A percentile compares a stretch with the other conserved stretches of the same genome.
phyloP scores from a whole-genome alignment of 1,140 invertebrate genomes.

The Apis dorsata region DNA sequence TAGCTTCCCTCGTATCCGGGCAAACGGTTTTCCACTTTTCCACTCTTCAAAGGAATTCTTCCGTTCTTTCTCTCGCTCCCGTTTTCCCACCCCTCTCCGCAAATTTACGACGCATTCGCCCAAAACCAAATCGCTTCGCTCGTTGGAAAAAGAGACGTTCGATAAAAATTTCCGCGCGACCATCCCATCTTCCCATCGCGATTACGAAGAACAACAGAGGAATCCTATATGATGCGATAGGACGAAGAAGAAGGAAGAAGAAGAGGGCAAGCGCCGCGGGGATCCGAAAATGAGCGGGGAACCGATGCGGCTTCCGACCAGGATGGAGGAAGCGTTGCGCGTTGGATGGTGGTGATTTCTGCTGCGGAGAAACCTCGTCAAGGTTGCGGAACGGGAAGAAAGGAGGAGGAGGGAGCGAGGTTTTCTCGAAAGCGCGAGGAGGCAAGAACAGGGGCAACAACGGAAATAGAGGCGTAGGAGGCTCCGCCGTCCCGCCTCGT shows the following conservation, averaged over 20 bases:
- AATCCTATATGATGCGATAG: background rate
- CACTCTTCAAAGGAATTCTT: slow-evolving; percentile 11
- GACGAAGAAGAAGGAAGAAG: background rate
- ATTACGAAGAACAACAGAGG: background rate
- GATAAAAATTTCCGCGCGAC: too few relatives aligned
- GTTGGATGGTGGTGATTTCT: slow-evolving; percentile 55
- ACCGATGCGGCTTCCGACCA: slow-evolving; percentile 54
- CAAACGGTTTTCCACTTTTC: slow-evolving; percentile 1
- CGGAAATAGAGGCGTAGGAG: slow-evolving; percentile 78
- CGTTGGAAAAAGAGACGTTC: too few relatives aligned
- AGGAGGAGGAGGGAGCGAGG: slow-evolving; percentile 57
- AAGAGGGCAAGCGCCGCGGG: slow-evolving; percentile 51
- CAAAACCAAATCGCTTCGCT: too few relatives aligned
- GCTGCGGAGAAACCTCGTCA: slow-evolving; percentile 23
- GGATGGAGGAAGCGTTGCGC: slow-evolving; percentile 7
- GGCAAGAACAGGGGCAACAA: slow-evolving; percentile 77
- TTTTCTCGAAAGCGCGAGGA: slow-evolving; percentile 75
- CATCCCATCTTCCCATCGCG: too few relatives aligned
- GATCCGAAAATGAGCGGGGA: slow-evolving; percentile 66
- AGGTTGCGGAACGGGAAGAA: slow-evolving; percentile 53
- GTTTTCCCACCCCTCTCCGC: background rate
- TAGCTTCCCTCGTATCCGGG: slow-evolving; percentile 26
- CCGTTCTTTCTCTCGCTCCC: background rate
- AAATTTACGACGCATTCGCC: too few relatives aligned
- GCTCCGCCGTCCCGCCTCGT: slow-evolving; percentile 75